Percentiles rank a stretch among this genome's conserved stretches.
These are phyloP conservation scores for Poecilia picta DNA, from an alignment of 2,797 vertebrate species.

Conservation along the genomic window DNA sequence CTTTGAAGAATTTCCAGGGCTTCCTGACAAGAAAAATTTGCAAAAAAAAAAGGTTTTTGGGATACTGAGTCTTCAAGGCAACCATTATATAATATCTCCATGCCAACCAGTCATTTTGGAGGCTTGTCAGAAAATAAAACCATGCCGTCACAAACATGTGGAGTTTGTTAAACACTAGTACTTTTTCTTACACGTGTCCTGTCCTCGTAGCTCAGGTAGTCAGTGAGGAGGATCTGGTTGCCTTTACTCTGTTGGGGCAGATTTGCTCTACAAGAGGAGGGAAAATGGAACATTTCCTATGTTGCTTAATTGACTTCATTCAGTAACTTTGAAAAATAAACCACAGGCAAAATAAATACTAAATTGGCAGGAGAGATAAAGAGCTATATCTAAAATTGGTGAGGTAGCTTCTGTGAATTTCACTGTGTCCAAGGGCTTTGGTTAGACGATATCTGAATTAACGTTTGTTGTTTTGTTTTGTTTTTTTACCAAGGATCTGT, in stretches of 20 bases:
- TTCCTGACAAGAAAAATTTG: neutral
- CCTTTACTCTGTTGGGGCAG: neutral
- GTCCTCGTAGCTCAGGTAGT: neutral
- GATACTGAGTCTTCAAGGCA: neutral
- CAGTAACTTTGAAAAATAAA: neutral
- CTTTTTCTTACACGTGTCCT: neutral
- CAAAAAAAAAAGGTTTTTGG: neutral
- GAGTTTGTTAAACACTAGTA: neutral
- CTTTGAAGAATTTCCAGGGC: neutral
- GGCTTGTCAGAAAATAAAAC: neutral
- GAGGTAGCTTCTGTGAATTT: neutral
- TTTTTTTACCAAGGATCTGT: neutral
- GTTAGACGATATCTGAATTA: neutral
- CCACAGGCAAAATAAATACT: neutral
- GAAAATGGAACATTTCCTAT: neutral
- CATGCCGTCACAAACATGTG: neutral
- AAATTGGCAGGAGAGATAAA: neutral
- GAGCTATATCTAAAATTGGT: neutral
- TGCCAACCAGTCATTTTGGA: neutral
- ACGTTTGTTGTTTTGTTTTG: no score
- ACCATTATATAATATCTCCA: neutral
- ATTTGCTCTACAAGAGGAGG: neutral
- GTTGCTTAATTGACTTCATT: neutral
- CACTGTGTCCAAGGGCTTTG: neutral
- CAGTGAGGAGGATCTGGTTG: neutral